Base-by-base conservation (phyloP, 2,113 vertebrate species). In the Lepisosteus osseus region DNA sequence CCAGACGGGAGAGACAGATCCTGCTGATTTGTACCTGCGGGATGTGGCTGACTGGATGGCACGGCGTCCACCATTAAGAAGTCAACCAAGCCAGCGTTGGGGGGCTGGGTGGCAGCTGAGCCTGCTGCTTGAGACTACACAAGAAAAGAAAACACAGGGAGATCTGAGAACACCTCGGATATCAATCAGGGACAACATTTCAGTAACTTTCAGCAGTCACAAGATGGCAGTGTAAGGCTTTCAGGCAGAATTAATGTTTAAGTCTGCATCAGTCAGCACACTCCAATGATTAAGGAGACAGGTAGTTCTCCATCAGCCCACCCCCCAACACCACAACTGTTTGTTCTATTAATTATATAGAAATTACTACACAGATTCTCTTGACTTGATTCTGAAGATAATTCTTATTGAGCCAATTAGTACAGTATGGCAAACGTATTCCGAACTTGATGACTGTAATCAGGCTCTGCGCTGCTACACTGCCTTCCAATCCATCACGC, bases 61-160 rank as follows among this genome's bases (percentile, higher is more conserved):
- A 72, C 86, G 77, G 86, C 87, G 77, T 95, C 95, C 74, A 94
- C 93, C 86, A 95, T 95, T 8, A 98, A 76, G 45, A 97, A 87
- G 83, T 98, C 95, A 68, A 93, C 94, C 61, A 98, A 86, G 73
- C 90, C 93, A 5, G 84, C 84, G 61, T 74, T 85, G 40, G 92
- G 86, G 0, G 93, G 82, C 78, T 94, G 95, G 79, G 84, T 89
- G 54, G 86, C 82, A 78, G 90, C 85, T 54, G 74, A 68, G 3
- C 40, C 70, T 40, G 93, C 78, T 40, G 65, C 77, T 76, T 84
- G 78, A 68, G 85, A 86, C 94, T 95, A 77, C 65, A 82, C 40
- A 40, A 56, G 65, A 67, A 11, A 73, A 73, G 2, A 63, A 13
- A 67, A 17, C 29, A 57, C 41, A 65, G 65, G 2, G 42, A 63